Evolutionary conservation across 2,888 invertebrate genomes (phyloP).

Genomic region (Heliconius sara): DNA sequence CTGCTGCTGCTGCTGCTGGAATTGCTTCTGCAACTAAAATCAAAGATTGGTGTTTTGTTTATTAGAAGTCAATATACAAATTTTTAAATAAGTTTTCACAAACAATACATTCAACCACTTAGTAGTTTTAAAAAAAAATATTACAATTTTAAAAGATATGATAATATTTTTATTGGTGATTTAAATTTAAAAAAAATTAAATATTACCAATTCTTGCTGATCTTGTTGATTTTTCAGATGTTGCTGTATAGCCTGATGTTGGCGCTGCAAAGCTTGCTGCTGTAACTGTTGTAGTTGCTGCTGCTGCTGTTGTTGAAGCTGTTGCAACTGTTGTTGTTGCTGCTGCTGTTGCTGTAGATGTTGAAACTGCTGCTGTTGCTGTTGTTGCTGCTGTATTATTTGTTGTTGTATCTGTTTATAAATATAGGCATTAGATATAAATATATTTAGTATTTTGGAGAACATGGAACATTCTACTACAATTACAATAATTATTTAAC

Average conservation of each 20-base stretch:
- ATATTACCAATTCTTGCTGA: constrained; percentile 74
- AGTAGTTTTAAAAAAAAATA: too few relatives aligned
- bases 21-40: constrained; percentile 70
- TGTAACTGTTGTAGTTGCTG: constrained; percentile 70
- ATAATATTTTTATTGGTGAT: too few relatives aligned
- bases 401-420: constrained; percentile 71
- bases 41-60: not conserved
- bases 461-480: not conserved
- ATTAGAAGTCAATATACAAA: not conserved
- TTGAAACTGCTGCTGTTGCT: constrained; percentile 55
- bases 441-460: not conserved
- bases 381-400: constrained; percentile 67
- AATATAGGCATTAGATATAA: not conserved
- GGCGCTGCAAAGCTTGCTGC: constrained; percentile 54
- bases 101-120: too few relatives aligned
- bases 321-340: constrained; percentile 63
- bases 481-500: too few relatives aligned
- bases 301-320: constrained; percentile 70
- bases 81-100: too few relatives aligned
- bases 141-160: too few relatives aligned
- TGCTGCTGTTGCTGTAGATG: constrained; percentile 65
- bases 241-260: constrained; percentile 84
- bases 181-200: constrained; percentile 22
- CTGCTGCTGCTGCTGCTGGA: constrained; percentile 65
- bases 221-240: constrained; percentile 84